Conservation (phyloP, 2,113 vertebrate genomes). For the Indicator maculatus region DNA sequence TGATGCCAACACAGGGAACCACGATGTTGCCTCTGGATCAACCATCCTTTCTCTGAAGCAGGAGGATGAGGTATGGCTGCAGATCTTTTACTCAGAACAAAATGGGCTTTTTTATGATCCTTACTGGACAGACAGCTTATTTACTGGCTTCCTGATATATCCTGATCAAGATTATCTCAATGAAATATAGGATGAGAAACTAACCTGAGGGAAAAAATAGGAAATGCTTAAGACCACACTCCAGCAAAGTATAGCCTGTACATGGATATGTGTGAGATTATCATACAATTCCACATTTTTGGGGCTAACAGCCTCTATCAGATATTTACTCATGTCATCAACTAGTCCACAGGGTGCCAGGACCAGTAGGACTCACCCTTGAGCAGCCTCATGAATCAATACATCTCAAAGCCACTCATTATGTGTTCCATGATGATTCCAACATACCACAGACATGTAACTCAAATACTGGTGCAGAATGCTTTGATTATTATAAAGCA, state of each 20-base stretch:
- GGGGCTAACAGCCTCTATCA: neutral
- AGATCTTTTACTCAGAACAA: conserved; percentile 97
- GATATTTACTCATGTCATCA: neutral
- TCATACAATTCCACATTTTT: neutral
- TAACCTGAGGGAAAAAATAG: neutral
- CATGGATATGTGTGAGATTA: neutral
- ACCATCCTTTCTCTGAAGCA: conserved; percentile 87
- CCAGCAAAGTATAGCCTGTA: neutral
- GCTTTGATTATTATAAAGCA: neutral
- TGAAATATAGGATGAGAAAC: conserved; percentile 70
- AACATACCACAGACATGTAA: neutral
- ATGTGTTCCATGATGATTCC: neutral
- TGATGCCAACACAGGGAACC: conserved; percentile 95
- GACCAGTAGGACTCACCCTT: neutral
- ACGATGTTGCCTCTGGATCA: conserved; percentile 93
- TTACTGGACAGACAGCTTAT: conserved; percentile 97
- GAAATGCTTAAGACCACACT: neutral
- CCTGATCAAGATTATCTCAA: conserved; percentile 85
- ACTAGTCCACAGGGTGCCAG: neutral
- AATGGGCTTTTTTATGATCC: conserved; percentile 96
- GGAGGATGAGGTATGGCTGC: conserved; percentile 93
- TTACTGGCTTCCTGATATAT: conserved; percentile 95
- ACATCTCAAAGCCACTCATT: neutral
- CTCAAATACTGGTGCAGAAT: neutral
- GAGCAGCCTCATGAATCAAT: neutral